Evolutionary conservation across 2,888 invertebrate genomes (phyloP).

Genomic region (Hypomecis atomaria): DNA sequence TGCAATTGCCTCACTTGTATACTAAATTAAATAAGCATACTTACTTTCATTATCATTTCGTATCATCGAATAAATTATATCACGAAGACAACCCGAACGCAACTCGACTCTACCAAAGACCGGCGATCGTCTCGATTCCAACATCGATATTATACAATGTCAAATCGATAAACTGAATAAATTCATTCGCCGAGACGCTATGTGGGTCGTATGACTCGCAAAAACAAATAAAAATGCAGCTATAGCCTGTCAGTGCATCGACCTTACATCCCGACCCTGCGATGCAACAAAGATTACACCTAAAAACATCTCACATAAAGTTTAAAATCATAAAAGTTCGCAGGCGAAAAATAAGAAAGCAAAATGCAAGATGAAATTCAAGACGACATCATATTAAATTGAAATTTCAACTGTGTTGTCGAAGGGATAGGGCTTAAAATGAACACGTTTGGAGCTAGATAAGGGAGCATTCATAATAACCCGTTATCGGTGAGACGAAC

Average conservation of each 20-base stretch:
- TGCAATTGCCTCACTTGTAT: too few species aligned
- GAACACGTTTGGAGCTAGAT: slow-evolving; percentile 49
- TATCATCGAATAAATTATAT: too few species aligned
- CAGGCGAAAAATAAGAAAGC: slow-evolving; percentile 79
- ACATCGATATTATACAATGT: slow-evolving; percentile 72
- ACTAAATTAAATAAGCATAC: too few species aligned
- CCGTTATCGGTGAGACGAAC: slow-evolving; percentile 74
- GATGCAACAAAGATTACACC: slow-evolving; percentile 53
- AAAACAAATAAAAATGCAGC: slow-evolving; percentile 83
- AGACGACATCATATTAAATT: slow-evolving; percentile 61
- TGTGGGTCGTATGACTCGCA: slow-evolving; percentile 82
- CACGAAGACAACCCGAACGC: neutral
- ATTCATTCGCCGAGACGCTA: slow-evolving; percentile 76
- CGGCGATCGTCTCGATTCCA: slow-evolving; percentile 47
- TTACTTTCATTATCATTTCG: too few species aligned
- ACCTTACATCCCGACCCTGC: slow-evolving; percentile 72
- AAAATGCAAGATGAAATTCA: slow-evolving; percentile 81
- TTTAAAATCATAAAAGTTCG: slow-evolving; percentile 53
- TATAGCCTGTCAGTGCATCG: slow-evolving; percentile 80
- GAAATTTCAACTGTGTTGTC: slow-evolving; percentile 56
- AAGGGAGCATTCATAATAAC: slow-evolving; percentile 77
- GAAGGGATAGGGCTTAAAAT: slow-evolving; percentile 51
- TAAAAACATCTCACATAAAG: slow-evolving; percentile 54
- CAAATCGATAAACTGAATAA: slow-evolving; percentile 82
- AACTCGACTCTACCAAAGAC: slow-evolving; percentile 1